Base-by-base conservation (phyloP, 2,888 invertebrate genomes). In the Trissolcus japonicus region DNA sequence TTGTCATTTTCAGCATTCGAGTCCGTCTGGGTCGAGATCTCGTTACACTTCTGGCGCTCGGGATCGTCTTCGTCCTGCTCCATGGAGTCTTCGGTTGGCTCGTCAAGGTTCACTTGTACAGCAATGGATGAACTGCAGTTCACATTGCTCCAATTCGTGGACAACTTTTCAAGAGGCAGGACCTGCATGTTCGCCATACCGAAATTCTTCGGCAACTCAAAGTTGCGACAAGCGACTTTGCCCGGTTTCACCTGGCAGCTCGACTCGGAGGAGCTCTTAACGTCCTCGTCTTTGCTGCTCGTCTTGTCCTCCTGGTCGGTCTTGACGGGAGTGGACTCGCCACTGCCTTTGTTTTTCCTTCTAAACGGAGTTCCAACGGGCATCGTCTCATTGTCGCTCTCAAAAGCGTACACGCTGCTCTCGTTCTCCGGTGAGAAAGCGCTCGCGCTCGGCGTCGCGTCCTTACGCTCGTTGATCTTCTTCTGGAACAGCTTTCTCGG, bases 401-500 rank as follows among this genome's bases (percentile, higher is more conserved):
- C 93, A 84, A 94, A 94, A 1, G 94, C 94, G 82, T 94, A 94
- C 14, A 94, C 92, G 72, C 93, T 93, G 74, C 93, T 92, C 84
- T 94, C 93, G 83, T 93, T 93, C 80, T 93, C 93, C 0, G 92
- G 92, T 0, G 93, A 93, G 86, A 93, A 93, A 0, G 93, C 93
- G 82, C 90, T 92, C 3, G 90, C 88, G 81, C 90, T 91, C 0
- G 90, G 90, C 21, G 87, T 83, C 4, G 86, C 76, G 16, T 82
- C 83, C 66, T 88, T 90, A 56, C 91, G 90, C 77, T 91, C 90
- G 79, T 92, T 93, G 6, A 90, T 90, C 79, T 90, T 91, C 54
- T 92, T 91, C 62, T 93, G 91, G 66, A 93, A 93, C 29, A 91
- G 88, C 80, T 91, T 91, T 9, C 91, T 87, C 79, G 91, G 91